These are phyloP conservation scores for Nephrotoma flavescens DNA, from an alignment of 2,888 invertebrate genomes.

Conservation along the genomic window DNA sequence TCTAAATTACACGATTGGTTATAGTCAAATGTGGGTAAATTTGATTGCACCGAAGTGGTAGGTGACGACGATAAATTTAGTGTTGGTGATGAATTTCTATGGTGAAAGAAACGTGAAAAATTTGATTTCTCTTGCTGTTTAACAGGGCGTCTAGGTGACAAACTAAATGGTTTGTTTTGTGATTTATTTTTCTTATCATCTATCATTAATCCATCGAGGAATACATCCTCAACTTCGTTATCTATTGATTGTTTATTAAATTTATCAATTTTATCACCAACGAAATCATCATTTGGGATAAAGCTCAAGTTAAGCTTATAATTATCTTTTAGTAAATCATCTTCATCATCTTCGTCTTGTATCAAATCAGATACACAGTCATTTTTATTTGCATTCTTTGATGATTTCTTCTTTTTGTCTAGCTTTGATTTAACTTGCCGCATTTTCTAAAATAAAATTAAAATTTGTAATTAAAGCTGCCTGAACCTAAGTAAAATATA, in stretches of 20 bases:
- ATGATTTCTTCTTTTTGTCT: conserved; percentile 13
- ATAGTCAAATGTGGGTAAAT: neutral
- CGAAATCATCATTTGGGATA: neutral
- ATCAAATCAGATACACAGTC: neutral
- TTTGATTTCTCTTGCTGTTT: conserved; percentile 3
- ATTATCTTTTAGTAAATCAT: conserved; percentile 1
- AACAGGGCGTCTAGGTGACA: neutral
- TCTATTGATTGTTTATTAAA: conserved; percentile 9
- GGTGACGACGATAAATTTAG: conserved; percentile 1
- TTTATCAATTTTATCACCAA: conserved; percentile 10
- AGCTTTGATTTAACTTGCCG: conserved; percentile 12
- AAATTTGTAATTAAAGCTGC: neutral
- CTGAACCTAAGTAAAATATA: neutral
- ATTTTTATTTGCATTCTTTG: conserved; percentile 3
- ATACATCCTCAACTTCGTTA: conserved; percentile 5
- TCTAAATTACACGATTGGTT: neutral
- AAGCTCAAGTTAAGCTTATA: neutral
- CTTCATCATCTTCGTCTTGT: neutral
- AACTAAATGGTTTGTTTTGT: conserved; percentile 3
- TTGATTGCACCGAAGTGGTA: neutral
- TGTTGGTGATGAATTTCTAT: conserved; percentile 4
- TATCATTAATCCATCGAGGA: neutral
- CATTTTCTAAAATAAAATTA: conserved; percentile 14
- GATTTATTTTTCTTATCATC: neutral
- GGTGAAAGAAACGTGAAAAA: conserved; percentile 3